These are phyloP conservation scores for Drosophila sordidula DNA, from an alignment of 2,888 invertebrate genomes.

Conservation along the genomic window DNA sequence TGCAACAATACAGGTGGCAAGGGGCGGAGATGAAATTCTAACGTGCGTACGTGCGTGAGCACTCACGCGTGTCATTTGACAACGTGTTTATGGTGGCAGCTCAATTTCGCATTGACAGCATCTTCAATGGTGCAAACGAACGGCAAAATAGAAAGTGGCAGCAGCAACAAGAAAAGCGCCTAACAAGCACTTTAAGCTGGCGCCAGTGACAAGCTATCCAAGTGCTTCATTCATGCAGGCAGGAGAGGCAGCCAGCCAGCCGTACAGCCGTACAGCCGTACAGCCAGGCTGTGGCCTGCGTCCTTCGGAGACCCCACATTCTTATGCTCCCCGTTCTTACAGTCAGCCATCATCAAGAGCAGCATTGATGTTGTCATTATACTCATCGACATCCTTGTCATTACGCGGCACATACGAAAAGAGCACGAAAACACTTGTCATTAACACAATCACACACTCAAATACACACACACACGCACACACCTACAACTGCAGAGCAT, in stretches of 20 bases:
- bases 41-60: conserved; percentile 57
- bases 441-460: conserved; percentile 68
- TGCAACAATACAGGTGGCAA: background rate
- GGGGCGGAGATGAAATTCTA: background rate
- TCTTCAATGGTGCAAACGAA: conserved; percentile 65
- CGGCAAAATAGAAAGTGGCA: conserved; percentile 41
- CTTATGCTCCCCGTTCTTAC: conserved; percentile 3
- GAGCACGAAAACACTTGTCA: conserved; percentile 77
- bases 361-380: conserved; percentile 79
- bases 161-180: conserved; percentile 62
- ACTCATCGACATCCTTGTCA: conserved; percentile 80
- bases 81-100: conserved; percentile 76
- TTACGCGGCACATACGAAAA: conserved; percentile 65
- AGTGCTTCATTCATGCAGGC: conserved; percentile 47
- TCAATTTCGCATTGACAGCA: conserved; percentile 78
- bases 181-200: conserved; percentile 78
- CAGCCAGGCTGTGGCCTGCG: conserved; percentile 8
- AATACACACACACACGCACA: conserved; percentile 16
- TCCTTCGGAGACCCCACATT: conserved; percentile 2
- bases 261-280: too few relatives aligned
- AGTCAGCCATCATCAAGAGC: conserved; percentile 63
- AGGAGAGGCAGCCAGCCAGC: background rate
- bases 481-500: conserved; percentile 14
- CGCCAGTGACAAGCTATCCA: conserved; percentile 49
- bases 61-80: conserved; percentile 75